Conservation (phyloP, 2,113 vertebrate genomes). For the Nettapus auritus region DNA sequence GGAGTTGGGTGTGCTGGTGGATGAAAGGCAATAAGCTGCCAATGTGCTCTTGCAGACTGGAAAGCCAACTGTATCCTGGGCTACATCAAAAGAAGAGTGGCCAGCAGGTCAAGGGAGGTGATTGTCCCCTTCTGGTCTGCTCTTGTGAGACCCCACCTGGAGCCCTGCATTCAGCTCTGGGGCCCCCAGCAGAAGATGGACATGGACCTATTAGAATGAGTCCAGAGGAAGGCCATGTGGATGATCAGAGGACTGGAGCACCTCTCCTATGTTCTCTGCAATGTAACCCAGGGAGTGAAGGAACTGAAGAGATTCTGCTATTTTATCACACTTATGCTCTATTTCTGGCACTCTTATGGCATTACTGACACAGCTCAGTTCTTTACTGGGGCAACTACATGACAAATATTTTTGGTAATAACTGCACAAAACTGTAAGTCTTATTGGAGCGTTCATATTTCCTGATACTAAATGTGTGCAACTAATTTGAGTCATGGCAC, state of each 20-base stretch:
- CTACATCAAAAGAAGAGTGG: not conserved
- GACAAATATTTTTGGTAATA: not conserved
- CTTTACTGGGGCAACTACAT: not conserved
- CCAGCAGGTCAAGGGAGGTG: not conserved
- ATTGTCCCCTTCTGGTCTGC: not conserved
- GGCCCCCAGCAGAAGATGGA: not conserved
- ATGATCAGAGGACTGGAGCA: not conserved
- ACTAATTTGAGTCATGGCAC: not conserved
- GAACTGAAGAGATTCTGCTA: not conserved
- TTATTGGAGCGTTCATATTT: not conserved
- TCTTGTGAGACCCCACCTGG: not conserved
- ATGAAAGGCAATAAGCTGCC: not conserved
- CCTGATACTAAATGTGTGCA: not conserved
- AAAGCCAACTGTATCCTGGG: not conserved
- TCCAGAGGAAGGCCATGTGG: not conserved
- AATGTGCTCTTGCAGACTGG: not conserved
- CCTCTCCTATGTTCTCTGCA: not conserved
- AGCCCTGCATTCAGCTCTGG: not conserved
- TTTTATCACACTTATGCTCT: not conserved
- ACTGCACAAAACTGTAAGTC: not conserved
- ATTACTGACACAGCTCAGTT: not conserved
- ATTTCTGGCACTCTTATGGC: not conserved
- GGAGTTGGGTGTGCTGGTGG: not conserved
- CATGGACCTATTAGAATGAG: not conserved
- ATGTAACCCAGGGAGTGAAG: not conserved